Evolutionary conservation across 2,888 invertebrate genomes (phyloP).

Genomic region (Eristalis arbustorum): DNA sequence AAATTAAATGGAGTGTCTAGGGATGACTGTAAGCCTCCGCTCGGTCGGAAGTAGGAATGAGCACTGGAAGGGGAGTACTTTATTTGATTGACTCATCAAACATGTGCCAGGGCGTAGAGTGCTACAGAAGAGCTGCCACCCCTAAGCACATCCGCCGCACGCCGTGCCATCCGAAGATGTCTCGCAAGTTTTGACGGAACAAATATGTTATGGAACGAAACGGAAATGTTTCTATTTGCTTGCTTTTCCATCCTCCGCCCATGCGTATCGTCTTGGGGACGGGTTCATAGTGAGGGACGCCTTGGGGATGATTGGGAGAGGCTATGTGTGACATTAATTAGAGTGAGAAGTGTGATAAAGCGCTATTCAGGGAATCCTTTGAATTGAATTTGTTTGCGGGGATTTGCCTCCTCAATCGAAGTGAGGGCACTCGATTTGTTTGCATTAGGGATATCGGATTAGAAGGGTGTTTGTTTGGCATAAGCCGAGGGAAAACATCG

Average conservation of each 20-base stretch:
- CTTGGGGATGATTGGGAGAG: conserved; percentile 3
- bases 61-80: conserved; percentile 34
- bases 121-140: not conserved
- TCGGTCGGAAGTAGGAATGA: not conserved
- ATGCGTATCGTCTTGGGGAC: not conserved
- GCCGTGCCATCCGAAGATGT: not conserved
- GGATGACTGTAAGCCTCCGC: conserved; percentile 44
- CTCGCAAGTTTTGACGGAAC: conserved; percentile 13
- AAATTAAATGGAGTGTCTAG: conserved; percentile 61
- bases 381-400: conserved; percentile 31
- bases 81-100: conserved; percentile 63
- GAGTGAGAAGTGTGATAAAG: conserved; percentile 42
- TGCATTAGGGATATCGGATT: conserved; percentile 39
- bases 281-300: not conserved
- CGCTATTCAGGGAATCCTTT: conserved; percentile 28
- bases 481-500: not conserved
- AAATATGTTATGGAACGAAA: conserved; percentile 48
- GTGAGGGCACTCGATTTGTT: conserved; percentile 41
- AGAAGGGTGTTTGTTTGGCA: not conserved
- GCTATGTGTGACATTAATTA: conserved; percentile 55
- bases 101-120: conserved; percentile 22
- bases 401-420: conserved; percentile 43
- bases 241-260: not conserved
- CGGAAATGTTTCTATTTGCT: conserved; percentile 36
- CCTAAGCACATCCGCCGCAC: conserved; percentile 14